Evolutionary conservation across 1,140 invertebrate genomes (phyloP).

Genomic region (Pectinophora gossypiella): DNA sequence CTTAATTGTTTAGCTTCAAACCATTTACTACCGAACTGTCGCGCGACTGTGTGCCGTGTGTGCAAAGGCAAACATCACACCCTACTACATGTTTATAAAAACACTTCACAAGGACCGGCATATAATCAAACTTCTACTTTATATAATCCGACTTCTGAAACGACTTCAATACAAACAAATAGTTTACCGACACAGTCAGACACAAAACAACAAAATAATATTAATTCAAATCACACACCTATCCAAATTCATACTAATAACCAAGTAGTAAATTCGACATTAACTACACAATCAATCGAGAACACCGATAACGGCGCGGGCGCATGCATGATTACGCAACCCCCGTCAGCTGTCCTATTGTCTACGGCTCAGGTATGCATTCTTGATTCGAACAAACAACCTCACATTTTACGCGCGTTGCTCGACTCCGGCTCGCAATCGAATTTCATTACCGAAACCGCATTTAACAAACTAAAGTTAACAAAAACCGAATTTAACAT

Average conservation of each 20-base stretch:
- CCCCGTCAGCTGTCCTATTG: background rate
- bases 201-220: too few relatives aligned
- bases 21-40: background rate
- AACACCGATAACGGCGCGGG: too few relatives aligned
- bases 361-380: conserved; percentile 1
- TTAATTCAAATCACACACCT: too few relatives aligned
- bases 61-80: conserved; percentile 4
- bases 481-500: background rate
- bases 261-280: too few relatives aligned
- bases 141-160: too few relatives aligned
- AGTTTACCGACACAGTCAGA: too few relatives aligned
- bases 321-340: too few relatives aligned
- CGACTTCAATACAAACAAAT: too few relatives aligned
- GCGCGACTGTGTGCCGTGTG: background rate
- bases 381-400: background rate
- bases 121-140: too few relatives aligned
- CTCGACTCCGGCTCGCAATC: conserved; percentile 2
- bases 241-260: too few relatives aligned
- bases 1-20: background rate
- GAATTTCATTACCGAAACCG: background rate
- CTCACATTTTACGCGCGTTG: background rate
- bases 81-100: background rate
- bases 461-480: background rate
- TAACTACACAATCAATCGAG: too few relatives aligned
- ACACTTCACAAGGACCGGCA: too few relatives aligned